Evolutionary conservation across 2,797 vertebrate genomes (phyloP).

Genomic region (Pseudochromis fuscus): DNA sequence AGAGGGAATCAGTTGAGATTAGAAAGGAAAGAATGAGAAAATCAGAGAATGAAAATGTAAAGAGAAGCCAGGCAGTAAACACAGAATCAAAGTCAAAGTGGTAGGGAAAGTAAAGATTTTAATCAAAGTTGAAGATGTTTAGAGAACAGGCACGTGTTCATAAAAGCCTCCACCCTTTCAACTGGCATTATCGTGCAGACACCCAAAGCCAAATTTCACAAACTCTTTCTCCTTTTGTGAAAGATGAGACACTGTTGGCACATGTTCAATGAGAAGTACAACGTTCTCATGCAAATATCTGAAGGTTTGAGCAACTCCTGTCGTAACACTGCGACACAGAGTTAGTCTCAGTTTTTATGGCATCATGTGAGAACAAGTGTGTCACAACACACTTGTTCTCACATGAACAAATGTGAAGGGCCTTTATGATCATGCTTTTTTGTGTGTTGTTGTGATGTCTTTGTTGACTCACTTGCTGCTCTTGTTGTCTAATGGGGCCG

Average conservation of each 20-base stretch:
- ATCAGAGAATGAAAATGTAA: neutral
- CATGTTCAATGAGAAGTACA: conserved; percentile 26
- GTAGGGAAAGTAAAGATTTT: neutral
- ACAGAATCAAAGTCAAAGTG: neutral
- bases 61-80: too few species aligned
- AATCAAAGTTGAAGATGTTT: too few species aligned
- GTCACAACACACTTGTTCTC: neutral
- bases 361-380: conserved; percentile 29
- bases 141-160: neutral
- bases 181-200: neutral
- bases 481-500: conserved; percentile 99
- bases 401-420: neutral
- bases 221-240: neutral
- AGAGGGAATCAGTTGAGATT: neutral
- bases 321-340: neutral
- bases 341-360: neutral
- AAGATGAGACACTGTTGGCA: neutral
- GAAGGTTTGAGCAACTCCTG: conserved; percentile 20
- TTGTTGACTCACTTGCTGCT: conserved; percentile 95
- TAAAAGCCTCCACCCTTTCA: neutral
- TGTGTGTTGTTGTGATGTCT: neutral
- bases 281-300: neutral
- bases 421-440: neutral
- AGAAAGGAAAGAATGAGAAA: neutral
- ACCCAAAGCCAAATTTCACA: neutral